Evolutionary conservation across 2,888 invertebrate species (phyloP).

Genomic region (Harpalus rubripes): DNA sequence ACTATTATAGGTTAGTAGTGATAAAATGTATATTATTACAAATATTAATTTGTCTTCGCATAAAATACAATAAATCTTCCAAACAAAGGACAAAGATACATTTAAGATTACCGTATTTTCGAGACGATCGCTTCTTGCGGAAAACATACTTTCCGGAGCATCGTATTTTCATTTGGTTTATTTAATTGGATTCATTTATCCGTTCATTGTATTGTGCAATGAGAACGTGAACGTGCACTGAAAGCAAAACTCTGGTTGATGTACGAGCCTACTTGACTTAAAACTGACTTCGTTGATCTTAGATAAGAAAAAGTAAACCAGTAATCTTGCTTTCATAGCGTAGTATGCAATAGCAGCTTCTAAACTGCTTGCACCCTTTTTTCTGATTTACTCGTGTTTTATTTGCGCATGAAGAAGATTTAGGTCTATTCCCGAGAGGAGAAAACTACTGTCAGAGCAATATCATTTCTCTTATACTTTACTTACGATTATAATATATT

Average conservation of each 20-base stretch:
- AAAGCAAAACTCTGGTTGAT: neutral
- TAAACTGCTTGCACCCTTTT: neutral
- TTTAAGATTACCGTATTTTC: neutral
- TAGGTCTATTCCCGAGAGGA: too few relatives aligned
- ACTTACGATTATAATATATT: too few relatives aligned
- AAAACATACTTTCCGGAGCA: slow-evolving; percentile 9
- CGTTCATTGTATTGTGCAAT: slow-evolving; percentile 20
- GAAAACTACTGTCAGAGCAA: too few relatives aligned
- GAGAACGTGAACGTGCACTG: slow-evolving; percentile 18
- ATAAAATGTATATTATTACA: too few relatives aligned
- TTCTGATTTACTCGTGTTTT: slow-evolving; percentile 41
- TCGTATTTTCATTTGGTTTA: slow-evolving; percentile 29
- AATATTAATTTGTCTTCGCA: too few relatives aligned
- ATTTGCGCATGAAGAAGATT: neutral
- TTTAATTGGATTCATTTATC: slow-evolving; percentile 30
- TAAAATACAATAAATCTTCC: too few relatives aligned
- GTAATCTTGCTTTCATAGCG: neutral
- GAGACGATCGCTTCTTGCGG: slow-evolving; percentile 10
- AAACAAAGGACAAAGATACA: too few relatives aligned
- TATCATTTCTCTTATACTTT: too few relatives aligned
- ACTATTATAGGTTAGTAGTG: too few relatives aligned
- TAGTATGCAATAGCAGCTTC: neutral
- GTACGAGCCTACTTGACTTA: too few relatives aligned
- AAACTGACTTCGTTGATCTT: too few relatives aligned
- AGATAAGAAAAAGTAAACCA: neutral